Conservation (phyloP, 2,888 invertebrate species). For the Noctua fimbriata region DNA sequence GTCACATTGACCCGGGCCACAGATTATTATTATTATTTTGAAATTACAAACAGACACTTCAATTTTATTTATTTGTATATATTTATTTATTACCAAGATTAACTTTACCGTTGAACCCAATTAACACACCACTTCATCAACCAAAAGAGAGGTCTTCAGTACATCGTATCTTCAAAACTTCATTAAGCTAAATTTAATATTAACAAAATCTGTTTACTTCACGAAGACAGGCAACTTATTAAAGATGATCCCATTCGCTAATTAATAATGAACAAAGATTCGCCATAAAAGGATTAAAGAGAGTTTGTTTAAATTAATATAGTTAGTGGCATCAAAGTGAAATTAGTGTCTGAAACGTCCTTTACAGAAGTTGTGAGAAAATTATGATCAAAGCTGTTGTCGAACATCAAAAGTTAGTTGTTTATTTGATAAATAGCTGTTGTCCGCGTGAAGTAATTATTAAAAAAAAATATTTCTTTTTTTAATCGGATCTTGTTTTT, state of each 20-base stretch:
- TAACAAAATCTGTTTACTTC: constrained; percentile 19
- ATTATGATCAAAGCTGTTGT: constrained; percentile 36
- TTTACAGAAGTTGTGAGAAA: constrained; percentile 39
- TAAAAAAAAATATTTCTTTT: no score
- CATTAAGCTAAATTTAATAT: constrained; percentile 23
- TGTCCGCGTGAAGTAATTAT: no score
- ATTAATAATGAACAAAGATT: constrained; percentile 57
- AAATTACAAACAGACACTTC: no score
- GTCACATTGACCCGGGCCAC: no score
- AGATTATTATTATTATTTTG: no score
- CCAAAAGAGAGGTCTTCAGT: neutral
- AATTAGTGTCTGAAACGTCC: constrained; percentile 42
- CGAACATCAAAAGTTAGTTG: constrained; percentile 25
- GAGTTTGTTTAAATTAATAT: constrained; percentile 57
- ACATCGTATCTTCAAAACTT: constrained; percentile 13
- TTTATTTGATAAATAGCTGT: neutral
- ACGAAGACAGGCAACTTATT: constrained; percentile 33
- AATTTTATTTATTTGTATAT: no score
- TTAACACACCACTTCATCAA: neutral
- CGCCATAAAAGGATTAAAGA: constrained; percentile 52
- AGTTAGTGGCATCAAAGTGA: constrained; percentile 56
- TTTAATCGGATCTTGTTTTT: no score
- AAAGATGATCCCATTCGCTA: constrained; percentile 51
- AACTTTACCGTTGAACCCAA: neutral
- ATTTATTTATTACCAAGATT: neutral